Evolutionary conservation across 2,797 vertebrate genomes (phyloP), one percentile per base, ranked within the genome.

Genomic region (Leucoraja ocellata): DNA sequence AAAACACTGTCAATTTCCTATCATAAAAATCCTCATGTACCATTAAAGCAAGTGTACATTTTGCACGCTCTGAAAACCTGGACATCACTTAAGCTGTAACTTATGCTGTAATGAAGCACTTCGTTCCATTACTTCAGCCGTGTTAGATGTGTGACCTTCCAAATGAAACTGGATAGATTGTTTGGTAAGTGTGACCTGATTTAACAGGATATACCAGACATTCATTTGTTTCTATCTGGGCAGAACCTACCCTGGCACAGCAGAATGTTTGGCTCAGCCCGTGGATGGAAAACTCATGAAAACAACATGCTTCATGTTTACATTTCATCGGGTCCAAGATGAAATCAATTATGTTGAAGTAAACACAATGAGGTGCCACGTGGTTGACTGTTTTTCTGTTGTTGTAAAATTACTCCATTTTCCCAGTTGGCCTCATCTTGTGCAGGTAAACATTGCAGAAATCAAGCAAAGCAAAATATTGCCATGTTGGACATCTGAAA

Each of bases 191-290:
- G 91, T 94, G 93, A 93, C 94, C 95, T 94, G 93, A 94, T 95
- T 95, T 95, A 94, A 92, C 94, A 94, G 93, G 80, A 95, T 94
- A 63, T 93, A 88, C 93, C 94, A 94, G 80, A 76, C 39, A 11
- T 92, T 74, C 68, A 46, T 25, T 94, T 94, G 61, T 94, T 94
- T 95, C 93, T 93, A 3, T 94, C 94, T 95, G 68, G 94, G 92
- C n/a, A 93, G 1, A 8, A 65, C 86, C 46, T 94, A 94, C 94
- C 94, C 6, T 76, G 90, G 90, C 71, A 92, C 68, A 92, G 36
- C 36, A 74, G 39, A 92, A 58, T 25, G n/a, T 76, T 92, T 23
- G 25, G 90, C 46, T 54, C 13, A 21, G 23, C 71, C 39, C 90
- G 16, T 76, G 71, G 90, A 76, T 92, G 90, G 90, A 92, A 92